A percentile compares a stretch with the other conserved stretches of the same genome.
These are phyloP conservation scores for Belgica antarctica DNA, from an alignment of 2,888 invertebrate genomes.

Conservation along the genomic window DNA sequence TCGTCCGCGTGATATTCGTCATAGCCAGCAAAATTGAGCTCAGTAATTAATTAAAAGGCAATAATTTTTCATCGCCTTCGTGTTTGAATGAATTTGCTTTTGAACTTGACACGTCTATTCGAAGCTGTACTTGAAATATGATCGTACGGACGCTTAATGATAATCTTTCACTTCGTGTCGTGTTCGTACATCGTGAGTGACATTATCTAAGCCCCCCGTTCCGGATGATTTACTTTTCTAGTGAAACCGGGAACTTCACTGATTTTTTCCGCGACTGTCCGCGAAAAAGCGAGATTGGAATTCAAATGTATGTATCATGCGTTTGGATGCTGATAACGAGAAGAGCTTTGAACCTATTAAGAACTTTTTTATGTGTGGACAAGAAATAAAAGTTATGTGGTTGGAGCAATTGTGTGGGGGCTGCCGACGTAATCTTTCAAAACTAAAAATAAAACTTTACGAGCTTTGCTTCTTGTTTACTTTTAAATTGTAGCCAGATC, in stretches of 20 bases:
- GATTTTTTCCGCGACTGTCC: constrained; percentile 19
- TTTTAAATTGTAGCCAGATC: constrained; percentile 40
- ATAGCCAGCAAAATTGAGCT: no score
- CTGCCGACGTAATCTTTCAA: no score
- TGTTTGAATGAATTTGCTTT: neutral
- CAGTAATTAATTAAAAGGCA: no score
- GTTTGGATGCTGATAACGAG: neutral
- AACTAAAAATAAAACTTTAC: constrained; percentile 25
- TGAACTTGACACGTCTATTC: constrained; percentile 36
- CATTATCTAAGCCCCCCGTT: no score
- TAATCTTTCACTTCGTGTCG: no score
- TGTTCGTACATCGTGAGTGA: no score
- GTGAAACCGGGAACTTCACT: no score
- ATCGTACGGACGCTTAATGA: no score
- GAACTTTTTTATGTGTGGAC: neutral
- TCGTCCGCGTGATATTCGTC: no score
- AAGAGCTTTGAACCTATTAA: constrained; percentile 27
- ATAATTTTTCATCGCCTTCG: neutral
- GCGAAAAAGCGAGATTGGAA: no score
- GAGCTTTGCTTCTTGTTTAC: constrained; percentile 42
- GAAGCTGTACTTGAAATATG: neutral
- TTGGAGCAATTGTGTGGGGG: no score
- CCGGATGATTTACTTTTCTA: no score
- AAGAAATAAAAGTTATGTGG: neutral
- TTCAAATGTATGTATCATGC: neutral